Evolutionary conservation across 2,888 invertebrate species (phyloP).

Genomic region (Druceiella hillmani): DNA sequence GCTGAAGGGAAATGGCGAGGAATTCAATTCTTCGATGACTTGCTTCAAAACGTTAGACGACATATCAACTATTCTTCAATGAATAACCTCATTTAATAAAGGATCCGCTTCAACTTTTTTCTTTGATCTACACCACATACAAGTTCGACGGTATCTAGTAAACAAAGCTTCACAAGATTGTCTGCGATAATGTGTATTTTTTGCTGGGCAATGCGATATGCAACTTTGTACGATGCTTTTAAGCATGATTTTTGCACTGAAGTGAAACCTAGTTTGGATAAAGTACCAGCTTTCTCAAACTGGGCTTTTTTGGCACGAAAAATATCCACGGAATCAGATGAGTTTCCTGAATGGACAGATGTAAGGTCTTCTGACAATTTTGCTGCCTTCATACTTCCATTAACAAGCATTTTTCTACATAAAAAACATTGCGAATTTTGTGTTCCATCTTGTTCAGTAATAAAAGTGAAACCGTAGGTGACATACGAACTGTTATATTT

Average conservation of each 20-base stretch:
- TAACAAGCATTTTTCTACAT: conserved; percentile 7
- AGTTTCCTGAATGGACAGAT: conserved; percentile 6
- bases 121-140: conserved; percentile 8
- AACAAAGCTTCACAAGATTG: conserved; percentile 9
- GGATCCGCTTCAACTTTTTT: conserved; percentile 8
- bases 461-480: too few relatives aligned
- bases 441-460: conserved; percentile 7
- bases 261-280: conserved; percentile 8
- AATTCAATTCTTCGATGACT: too few relatives aligned
- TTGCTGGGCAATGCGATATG: conserved; percentile 9
- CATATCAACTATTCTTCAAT: conserved; percentile 9
- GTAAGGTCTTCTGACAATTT: conserved; percentile 8
- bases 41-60: conserved; percentile 6
- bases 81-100: conserved; percentile 9
- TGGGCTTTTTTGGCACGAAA: conserved; percentile 7
- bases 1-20: too few relatives aligned
- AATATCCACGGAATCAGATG: conserved; percentile 6
- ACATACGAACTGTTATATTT: too few relatives aligned
- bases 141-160: conserved; percentile 8
- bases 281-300: conserved; percentile 9
- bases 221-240: conserved; percentile 9
- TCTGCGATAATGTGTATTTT: conserved; percentile 10
- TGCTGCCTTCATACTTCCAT: conserved; percentile 7
- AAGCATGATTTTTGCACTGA: conserved; percentile 8
- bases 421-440: conserved; percentile 7